These are phyloP conservation scores for Strix uralensis DNA, from an alignment of 2,113 vertebrate species.

Conservation along the genomic window DNA sequence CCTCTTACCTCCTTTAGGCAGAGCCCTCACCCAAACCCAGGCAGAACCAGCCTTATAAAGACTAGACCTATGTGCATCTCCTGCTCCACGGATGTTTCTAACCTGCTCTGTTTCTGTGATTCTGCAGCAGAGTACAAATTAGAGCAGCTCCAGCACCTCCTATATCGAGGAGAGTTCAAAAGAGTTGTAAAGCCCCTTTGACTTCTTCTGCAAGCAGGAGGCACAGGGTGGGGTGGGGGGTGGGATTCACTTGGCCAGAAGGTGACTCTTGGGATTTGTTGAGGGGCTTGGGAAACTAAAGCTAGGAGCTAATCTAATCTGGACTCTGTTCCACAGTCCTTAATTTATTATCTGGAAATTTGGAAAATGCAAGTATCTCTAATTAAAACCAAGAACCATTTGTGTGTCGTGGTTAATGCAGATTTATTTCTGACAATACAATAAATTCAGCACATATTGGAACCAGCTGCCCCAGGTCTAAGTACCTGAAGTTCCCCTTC, in stretches of 20 bases:
- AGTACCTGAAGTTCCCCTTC: neutral
- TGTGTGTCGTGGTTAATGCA: neutral
- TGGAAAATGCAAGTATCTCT: conserved; percentile 1
- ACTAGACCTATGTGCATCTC: neutral
- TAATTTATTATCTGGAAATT: conserved; percentile 25
- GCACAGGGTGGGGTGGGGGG: neutral
- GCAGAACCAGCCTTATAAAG: neutral
- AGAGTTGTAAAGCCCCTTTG: neutral
- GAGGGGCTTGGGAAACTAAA: neutral
- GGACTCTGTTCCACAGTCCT: neutral
- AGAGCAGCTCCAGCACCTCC: neutral
- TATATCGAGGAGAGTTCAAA: neutral
- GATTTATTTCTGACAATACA: neutral
- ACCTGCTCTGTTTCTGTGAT: neutral
- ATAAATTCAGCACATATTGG: neutral
- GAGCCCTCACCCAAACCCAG: neutral
- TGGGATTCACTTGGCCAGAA: neutral
- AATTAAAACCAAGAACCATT: conserved; percentile 15
- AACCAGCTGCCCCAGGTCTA: neutral
- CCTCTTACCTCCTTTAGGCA: neutral
- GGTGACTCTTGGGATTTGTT: neutral
- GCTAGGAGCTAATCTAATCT: neutral
- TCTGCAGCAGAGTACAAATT: neutral
- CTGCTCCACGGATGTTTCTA: neutral
- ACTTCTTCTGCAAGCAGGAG: neutral